These are phyloP conservation scores for Lasioglossum leucozonium DNA, from an alignment of 2,888 invertebrate genomes.

Conservation along the genomic window DNA sequence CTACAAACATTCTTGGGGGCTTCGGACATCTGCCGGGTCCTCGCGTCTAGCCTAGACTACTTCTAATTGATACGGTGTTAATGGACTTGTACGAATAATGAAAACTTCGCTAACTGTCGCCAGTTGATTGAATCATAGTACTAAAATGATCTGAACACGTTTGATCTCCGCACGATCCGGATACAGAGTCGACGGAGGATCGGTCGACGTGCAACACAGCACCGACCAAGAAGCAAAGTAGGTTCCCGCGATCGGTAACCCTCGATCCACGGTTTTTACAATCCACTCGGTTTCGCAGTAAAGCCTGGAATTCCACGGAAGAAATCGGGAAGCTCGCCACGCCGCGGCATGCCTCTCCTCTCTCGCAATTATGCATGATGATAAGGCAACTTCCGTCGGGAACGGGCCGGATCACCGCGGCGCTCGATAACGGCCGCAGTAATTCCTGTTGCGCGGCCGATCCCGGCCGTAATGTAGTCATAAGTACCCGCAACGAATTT, in stretches of 20 bases:
- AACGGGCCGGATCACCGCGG: slow-evolving; percentile 39
- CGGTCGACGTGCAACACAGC: not conserved
- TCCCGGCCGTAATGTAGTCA: slow-evolving; percentile 58
- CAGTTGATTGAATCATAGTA: no score
- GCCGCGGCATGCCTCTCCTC: slow-evolving; percentile 2
- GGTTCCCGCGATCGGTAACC: slow-evolving; percentile 21
- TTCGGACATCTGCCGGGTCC: not conserved
- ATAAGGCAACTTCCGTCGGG: slow-evolving; percentile 63
- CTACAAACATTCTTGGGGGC: not conserved
- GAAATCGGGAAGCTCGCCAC: slow-evolving; percentile 28
- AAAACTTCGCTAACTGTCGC: not conserved
- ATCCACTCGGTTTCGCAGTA: slow-evolving; percentile 5
- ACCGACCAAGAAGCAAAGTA: not conserved
- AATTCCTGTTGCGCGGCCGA: slow-evolving; percentile 60
- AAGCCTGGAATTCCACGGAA: slow-evolving; percentile 17
- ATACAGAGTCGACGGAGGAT: not conserved
- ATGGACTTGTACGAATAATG: not conserved
- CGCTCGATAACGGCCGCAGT: slow-evolving; percentile 55
- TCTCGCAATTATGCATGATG: slow-evolving; percentile 56
- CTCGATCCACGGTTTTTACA: slow-evolving; percentile 5
- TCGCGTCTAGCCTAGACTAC: not conserved
- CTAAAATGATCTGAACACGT: no score
- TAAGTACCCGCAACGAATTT: slow-evolving; percentile 70
- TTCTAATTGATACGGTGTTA: not conserved
- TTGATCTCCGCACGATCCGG: not conserved